Conservation (phyloP, 2,888 invertebrate species). For the Tipula helvola region DNA sequence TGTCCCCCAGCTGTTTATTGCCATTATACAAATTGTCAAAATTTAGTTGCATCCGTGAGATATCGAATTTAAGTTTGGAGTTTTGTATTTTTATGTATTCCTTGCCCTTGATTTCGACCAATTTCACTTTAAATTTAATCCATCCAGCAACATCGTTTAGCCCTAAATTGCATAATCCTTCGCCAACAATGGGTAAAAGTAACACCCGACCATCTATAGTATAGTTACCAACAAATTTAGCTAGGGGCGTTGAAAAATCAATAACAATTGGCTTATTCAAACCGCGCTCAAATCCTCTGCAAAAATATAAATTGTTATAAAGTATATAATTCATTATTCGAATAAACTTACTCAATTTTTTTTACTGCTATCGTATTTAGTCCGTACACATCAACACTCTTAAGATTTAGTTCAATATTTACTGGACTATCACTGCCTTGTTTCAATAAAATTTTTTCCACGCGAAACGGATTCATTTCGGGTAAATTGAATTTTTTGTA, state of each 20-base stretch:
- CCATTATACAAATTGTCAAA: slow-evolving; percentile 14
- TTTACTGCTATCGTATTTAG: slow-evolving; percentile 10
- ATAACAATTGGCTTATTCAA: slow-evolving; percentile 10
- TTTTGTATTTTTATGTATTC: slow-evolving; percentile 11
- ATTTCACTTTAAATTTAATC: neutral
- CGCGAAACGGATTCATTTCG: slow-evolving; percentile 13
- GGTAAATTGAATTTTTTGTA: slow-evolving; percentile 13
- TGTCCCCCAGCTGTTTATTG: slow-evolving; percentile 11
- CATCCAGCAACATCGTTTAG: neutral
- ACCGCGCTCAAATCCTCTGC: slow-evolving; percentile 15
- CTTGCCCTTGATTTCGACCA: neutral
- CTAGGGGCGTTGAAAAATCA: slow-evolving; percentile 8
- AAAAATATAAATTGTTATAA: neutral
- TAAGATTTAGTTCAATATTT: slow-evolving; percentile 14
- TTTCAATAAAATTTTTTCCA: slow-evolving; percentile 12
- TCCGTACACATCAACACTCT: slow-evolving; percentile 12
- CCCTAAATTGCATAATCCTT: slow-evolving; percentile 15
- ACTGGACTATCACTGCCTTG: slow-evolving; percentile 16
- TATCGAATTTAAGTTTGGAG: neutral
- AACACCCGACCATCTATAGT: slow-evolving; percentile 22
- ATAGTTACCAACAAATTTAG: slow-evolving; percentile 14
- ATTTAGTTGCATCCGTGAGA: neutral
- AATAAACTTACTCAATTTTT: slow-evolving; percentile 11
- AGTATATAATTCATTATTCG: too few relatives aligned
- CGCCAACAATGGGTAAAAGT: slow-evolving; percentile 24